These are phyloP conservation scores for Gymnoscopelus braueri DNA, from an alignment of 2,797 vertebrate genomes.

Conservation along the genomic window DNA sequence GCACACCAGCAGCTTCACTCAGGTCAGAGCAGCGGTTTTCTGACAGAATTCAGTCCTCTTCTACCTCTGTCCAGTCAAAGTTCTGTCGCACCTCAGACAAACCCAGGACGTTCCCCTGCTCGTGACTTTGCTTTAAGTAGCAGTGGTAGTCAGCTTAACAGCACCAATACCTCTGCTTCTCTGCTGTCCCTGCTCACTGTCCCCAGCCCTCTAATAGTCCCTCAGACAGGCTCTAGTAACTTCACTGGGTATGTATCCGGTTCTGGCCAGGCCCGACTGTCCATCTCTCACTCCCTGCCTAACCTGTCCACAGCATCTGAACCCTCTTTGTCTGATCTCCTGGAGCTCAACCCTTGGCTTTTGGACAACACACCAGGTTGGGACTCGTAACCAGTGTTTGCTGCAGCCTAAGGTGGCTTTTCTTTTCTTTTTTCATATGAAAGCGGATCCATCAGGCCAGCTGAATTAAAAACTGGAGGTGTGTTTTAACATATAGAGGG, in stretches of 20 bases:
- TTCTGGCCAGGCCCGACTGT: too few relatives aligned
- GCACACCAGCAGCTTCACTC: constrained; percentile 4
- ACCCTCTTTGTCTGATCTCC: constrained; percentile 48
- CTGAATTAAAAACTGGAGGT: too few relatives aligned
- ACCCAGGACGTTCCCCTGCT: not conserved
- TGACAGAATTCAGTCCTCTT: not conserved
- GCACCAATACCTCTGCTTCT: not conserved
- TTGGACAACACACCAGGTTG: constrained; percentile 15
- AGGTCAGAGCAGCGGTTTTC: not conserved
- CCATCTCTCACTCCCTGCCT: not conserved
- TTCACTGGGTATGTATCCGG: not conserved
- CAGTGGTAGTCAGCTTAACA: not conserved
- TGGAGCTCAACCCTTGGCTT: constrained; percentile 65
- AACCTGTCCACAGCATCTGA: constrained; percentile 2
- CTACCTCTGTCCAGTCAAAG: not conserved
- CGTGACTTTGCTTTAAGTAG: constrained; percentile 4
- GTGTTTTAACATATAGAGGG: too few relatives aligned
- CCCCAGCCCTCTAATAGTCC: constrained; percentile 32
- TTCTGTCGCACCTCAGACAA: not conserved
- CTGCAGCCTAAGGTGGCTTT: too few relatives aligned
- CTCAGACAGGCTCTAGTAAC: constrained; percentile 37
- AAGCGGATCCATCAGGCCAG: too few relatives aligned
- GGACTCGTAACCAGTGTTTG: not conserved
- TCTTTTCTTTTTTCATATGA: too few relatives aligned
- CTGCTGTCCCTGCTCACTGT: constrained; percentile 54